Conservation (phyloP, 2,888 invertebrate species). For the Epirrhoe tristata region DNA sequence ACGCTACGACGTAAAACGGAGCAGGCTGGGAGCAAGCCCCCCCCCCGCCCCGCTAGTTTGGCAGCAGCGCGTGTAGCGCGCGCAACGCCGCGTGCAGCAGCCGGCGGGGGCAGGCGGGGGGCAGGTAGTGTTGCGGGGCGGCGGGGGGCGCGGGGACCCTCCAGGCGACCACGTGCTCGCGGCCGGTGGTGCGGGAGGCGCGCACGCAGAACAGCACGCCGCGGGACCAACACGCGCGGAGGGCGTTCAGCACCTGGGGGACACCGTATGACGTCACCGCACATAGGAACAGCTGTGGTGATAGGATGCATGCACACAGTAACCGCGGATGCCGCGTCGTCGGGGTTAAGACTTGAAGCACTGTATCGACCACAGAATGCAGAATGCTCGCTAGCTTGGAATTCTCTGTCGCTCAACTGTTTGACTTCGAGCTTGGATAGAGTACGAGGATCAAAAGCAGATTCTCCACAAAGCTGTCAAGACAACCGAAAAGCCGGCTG, state of each 20-base stretch:
- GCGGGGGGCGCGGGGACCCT: constrained; percentile 73
- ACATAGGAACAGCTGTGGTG: not conserved
- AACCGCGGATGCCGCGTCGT: too few species aligned
- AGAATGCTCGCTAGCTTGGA: too few species aligned
- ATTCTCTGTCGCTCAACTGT: too few species aligned
- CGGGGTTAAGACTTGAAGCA: too few species aligned
- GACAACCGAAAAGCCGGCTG: too few species aligned
- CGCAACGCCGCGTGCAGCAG: constrained; percentile 45
- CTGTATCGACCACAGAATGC: too few species aligned
- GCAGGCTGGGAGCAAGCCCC: too few species aligned
- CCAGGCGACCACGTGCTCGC: constrained; percentile 97
- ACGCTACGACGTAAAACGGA: too few species aligned
- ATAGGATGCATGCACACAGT: too few species aligned
- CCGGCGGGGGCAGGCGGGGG: constrained; percentile 46
- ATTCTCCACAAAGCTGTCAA: too few species aligned
- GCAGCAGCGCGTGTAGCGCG: constrained; percentile 20
- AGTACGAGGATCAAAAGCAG: too few species aligned
- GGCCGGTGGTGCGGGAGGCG: constrained; percentile 95
- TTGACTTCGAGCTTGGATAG: too few species aligned
- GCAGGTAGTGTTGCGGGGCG: constrained; percentile 55
- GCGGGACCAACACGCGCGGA: constrained; percentile 93
- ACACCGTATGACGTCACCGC: not conserved
- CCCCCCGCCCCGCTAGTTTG: not conserved
- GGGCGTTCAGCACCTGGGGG: constrained; percentile 87
- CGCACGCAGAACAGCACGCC: constrained; percentile 94